Conservation (phyloP, 2,888 invertebrate genomes). For the Drosophila crucigera region DNA sequence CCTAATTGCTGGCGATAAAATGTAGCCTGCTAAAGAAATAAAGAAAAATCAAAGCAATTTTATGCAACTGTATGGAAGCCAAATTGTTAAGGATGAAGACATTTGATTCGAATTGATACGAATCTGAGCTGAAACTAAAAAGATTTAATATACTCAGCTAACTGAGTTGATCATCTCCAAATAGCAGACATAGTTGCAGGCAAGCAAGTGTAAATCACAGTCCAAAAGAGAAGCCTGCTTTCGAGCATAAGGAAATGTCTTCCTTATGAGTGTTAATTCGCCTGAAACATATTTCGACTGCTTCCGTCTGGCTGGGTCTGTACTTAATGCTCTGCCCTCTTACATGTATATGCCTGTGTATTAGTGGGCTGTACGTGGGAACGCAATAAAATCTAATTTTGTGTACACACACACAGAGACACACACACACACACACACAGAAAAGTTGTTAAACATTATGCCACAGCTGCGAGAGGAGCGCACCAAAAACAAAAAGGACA, state of each 20-base stretch:
- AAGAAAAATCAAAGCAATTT: background rate
- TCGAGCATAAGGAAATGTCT: background rate
- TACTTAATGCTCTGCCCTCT: slow-evolving; percentile 19
- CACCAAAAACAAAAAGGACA: slow-evolving; percentile 20
- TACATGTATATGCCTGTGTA: slow-evolving; percentile 1
- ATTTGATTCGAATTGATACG: background rate
- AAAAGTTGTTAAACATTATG: slow-evolving; percentile 51
- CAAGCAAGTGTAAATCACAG: background rate
- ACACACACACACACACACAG: slow-evolving; percentile 14
- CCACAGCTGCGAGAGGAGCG: slow-evolving; percentile 29
- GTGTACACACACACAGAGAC: slow-evolving; percentile 41
- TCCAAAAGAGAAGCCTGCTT: background rate
- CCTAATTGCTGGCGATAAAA: background rate
- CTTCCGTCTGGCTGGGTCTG: background rate
- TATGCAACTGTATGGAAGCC: background rate
- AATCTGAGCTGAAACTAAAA: background rate
- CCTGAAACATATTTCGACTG: slow-evolving; percentile 1
- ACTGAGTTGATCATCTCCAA: background rate
- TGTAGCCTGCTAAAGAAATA: background rate
- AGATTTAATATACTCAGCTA: background rate
- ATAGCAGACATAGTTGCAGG: background rate
- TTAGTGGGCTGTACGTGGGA: slow-evolving; percentile 51
- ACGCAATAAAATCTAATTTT: slow-evolving; percentile 72
- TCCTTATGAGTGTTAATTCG: background rate
- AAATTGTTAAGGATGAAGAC: background rate